phyloP scores from a whole-genome alignment of 2,888 invertebrate genomes.

The Poecilus cupreus region DNA sequence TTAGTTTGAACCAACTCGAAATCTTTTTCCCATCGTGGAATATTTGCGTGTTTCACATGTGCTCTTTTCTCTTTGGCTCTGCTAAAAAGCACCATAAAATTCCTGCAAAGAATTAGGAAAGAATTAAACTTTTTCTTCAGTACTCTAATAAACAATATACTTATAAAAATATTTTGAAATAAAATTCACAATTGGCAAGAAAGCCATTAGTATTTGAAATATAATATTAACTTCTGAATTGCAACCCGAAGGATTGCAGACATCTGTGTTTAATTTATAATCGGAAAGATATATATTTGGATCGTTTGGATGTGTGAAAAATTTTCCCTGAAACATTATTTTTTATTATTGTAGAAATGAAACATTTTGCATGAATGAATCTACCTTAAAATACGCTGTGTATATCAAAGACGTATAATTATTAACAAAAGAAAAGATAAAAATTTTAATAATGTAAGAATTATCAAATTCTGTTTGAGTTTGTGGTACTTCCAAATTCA shows the following conservation, averaged over 20 bases:
- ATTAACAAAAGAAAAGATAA: constrained; percentile 69
- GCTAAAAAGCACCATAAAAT: neutral
- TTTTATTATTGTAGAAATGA: too few species aligned
- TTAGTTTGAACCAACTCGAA: constrained; percentile 66
- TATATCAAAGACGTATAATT: constrained; percentile 69
- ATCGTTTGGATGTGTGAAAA: constrained; percentile 73
- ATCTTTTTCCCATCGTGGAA: constrained; percentile 70
- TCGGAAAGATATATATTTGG: constrained; percentile 60
- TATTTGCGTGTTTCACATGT: neutral
- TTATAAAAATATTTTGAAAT: constrained; percentile 73
- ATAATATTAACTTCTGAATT: constrained; percentile 76
- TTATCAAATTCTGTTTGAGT: constrained; percentile 69
- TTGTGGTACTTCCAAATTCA: constrained; percentile 70
- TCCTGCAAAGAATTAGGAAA: neutral
- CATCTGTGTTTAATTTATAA: constrained; percentile 65
- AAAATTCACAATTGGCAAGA: constrained; percentile 74
- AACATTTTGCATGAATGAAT: too few species aligned
- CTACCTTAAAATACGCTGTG: constrained; percentile 70
- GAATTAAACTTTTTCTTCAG: constrained; percentile 60
- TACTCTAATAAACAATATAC: too few species aligned
- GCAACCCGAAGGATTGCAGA: constrained; percentile 75
- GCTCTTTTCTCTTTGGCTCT: neutral
- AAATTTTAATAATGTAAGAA: constrained; percentile 70
- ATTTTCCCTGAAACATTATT: constrained; percentile 70
- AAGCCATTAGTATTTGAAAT: constrained; percentile 74